Conservation (phyloP, 2,888 invertebrate genomes). For the Vesta saturnalis region DNA sequence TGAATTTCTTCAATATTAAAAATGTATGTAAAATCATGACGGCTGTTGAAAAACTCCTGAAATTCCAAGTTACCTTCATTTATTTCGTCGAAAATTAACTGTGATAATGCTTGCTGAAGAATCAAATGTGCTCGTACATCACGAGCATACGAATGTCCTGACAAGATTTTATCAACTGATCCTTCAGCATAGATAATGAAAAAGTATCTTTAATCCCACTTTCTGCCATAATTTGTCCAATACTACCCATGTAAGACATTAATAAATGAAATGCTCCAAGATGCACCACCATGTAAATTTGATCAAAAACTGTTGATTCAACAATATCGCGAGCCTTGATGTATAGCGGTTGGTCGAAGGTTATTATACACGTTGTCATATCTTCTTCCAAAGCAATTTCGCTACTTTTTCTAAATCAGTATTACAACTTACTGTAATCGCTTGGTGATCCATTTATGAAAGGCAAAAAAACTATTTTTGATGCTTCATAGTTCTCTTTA, state of each 20-base stretch:
- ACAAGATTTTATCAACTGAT: no score
- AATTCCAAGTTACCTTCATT: no score
- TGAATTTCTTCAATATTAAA: no score
- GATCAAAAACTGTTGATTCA: neutral
- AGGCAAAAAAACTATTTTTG: neutral
- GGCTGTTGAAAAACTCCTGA: no score
- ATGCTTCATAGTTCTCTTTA: neutral
- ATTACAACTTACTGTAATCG: neutral
- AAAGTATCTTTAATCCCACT: no score
- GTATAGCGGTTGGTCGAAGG: neutral
- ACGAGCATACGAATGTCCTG: no score
- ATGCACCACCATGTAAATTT: neutral
- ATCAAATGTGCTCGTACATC: no score
- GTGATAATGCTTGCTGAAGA: no score
- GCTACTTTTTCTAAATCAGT: neutral
- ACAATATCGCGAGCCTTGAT: conserved; percentile 5
- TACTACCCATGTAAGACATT: neutral
- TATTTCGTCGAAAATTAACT: no score
- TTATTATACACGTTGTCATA: neutral
- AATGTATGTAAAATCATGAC: no score
- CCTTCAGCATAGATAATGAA: no score
- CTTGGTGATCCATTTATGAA: neutral
- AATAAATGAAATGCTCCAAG: neutral
- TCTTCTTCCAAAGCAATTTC: conserved; percentile 3
- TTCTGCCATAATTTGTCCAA: no score